phyloP scores from a whole-genome alignment of 2,113 vertebrate species.

The Tetrax tetrax region DNA sequence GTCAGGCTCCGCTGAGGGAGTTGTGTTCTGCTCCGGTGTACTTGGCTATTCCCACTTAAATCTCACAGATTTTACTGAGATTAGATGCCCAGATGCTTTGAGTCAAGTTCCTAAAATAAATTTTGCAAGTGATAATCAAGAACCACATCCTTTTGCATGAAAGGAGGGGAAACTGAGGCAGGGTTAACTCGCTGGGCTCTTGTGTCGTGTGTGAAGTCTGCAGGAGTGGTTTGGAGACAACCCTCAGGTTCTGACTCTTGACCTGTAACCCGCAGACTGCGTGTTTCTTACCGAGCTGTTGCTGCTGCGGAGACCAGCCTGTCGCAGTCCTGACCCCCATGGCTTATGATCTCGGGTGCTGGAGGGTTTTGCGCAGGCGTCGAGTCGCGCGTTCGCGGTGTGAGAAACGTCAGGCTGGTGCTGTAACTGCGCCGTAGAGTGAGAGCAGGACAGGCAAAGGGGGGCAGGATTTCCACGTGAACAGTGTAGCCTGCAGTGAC shows the following conservation, averaged over 20 bases:
- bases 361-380: not conserved
- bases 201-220: not conserved
- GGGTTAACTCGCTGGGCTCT: not conserved
- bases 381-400: fast-evolving
- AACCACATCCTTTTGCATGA: not conserved
- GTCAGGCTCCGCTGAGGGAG: not conserved
- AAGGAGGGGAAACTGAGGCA: not conserved
- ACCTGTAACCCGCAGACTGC: not conserved
- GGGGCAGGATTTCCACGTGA: not conserved
- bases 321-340: not conserved
- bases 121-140: not conserved
- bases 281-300: not conserved
- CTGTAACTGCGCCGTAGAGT: not conserved
- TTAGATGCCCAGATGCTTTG: not conserved
- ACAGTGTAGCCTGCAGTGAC: not conserved
- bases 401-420: not conserved
- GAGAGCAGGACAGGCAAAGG: not conserved
- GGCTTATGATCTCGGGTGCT: not conserved
- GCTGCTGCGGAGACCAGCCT: not conserved
- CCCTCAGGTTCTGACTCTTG: not conserved
- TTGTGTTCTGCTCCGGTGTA: not conserved
- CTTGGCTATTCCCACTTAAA: not conserved
- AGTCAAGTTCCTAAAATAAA: not conserved
- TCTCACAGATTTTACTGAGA: not conserved
- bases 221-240: not conserved